Conservation (phyloP, 2,888 invertebrate genomes). For the Drosophila melanocephala region DNA sequence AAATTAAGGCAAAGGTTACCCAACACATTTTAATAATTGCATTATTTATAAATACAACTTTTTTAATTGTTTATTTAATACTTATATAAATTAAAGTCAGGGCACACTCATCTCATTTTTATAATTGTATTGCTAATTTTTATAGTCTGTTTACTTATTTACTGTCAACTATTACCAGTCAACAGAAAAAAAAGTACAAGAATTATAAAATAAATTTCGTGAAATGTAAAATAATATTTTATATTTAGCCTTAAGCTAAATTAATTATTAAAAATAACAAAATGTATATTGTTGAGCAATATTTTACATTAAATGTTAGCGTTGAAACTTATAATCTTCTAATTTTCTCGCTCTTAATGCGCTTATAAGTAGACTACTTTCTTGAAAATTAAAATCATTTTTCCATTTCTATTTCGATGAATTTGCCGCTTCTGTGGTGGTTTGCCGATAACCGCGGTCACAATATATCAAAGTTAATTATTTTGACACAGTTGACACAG, state of each 20-base stretch:
- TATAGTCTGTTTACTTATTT: not conserved
- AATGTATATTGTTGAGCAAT: not conserved
- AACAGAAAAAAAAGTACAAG: not conserved
- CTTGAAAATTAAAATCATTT: too few relatives aligned
- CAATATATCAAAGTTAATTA: not conserved
- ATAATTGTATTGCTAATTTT: not conserved
- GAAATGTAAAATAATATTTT: not conserved
- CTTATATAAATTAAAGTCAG: not conserved
- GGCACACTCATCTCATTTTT: not conserved
- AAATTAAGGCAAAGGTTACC: not conserved
- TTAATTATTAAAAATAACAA: not conserved
- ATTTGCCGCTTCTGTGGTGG: too few relatives aligned
- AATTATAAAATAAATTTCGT: not conserved
- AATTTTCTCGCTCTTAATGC: too few relatives aligned
- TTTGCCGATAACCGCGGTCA: not conserved
- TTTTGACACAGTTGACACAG: not conserved
- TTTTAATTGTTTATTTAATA: not conserved
- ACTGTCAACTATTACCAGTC: not conserved
- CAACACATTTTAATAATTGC: not conserved
- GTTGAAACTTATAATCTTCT: not conserved
- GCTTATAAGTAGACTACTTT: too few relatives aligned
- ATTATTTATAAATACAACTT: not conserved
- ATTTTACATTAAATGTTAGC: not conserved
- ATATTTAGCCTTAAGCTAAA: not conserved
- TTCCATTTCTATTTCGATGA: too few relatives aligned